These are phyloP conservation scores for Sussaba pulchella DNA, from an alignment of 2,888 invertebrate species.

Conservation along the genomic window DNA sequence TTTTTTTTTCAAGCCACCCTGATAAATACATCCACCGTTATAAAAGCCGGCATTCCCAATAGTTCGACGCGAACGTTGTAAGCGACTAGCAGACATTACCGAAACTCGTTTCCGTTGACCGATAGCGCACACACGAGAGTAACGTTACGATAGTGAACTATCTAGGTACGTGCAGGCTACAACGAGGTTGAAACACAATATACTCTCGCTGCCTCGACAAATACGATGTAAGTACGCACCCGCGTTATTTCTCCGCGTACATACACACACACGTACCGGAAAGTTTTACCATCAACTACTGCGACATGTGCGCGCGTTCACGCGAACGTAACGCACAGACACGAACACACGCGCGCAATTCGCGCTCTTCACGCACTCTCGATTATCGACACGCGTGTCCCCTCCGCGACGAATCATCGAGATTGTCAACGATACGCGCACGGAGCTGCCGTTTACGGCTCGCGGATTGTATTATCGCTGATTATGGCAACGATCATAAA, in stretches of 20 bases:
- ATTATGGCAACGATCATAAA: conserved; percentile 55
- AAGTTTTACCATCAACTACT: not conserved
- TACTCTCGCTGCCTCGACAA: too few species aligned
- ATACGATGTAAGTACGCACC: not conserved
- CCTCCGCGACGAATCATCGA: conserved; percentile 48
- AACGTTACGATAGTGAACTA: conserved; percentile 3
- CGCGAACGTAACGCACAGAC: too few species aligned
- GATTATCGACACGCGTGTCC: conserved; percentile 60
- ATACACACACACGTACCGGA: too few species aligned
- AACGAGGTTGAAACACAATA: not conserved
- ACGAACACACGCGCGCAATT: too few species aligned
- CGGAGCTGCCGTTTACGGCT: conserved; percentile 56
- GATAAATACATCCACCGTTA: too few species aligned
- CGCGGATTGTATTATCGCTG: conserved; percentile 48
- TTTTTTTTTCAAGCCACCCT: too few species aligned
- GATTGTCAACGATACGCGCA: conserved; percentile 38
- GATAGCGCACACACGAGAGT: not conserved
- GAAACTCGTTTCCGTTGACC: conserved; percentile 28
- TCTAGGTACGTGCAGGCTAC: conserved; percentile 5
- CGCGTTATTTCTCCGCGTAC: not conserved
- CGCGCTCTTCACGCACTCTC: too few species aligned
- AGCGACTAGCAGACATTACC: not conserved
- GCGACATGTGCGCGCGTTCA: not conserved
- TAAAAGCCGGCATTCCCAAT: too few species aligned
- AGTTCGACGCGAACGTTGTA: not conserved